These are phyloP conservation scores for Seriola dumerili DNA, from an alignment of 2,113 vertebrate genomes.

Conservation along the genomic window DNA sequence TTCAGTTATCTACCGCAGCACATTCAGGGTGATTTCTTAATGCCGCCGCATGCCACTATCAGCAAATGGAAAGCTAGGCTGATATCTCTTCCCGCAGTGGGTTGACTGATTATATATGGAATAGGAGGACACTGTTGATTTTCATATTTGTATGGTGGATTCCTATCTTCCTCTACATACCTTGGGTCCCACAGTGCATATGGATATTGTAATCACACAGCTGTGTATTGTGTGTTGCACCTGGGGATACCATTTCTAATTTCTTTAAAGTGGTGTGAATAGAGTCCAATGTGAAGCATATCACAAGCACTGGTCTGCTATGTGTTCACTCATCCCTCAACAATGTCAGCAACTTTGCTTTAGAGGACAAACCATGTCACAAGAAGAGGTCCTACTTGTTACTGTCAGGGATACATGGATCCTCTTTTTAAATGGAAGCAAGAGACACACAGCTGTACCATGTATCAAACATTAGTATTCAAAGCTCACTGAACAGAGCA, in stretches of 20 bases:
- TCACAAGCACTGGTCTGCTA: slow-evolving; percentile 51
- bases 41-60: slow-evolving; percentile 74
- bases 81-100: slow-evolving; percentile 76
- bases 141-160: slow-evolving; percentile 80
- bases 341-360: slow-evolving; percentile 76
- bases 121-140: slow-evolving; percentile 68
- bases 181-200: slow-evolving; percentile 68
- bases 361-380: slow-evolving; percentile 75
- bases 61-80: slow-evolving; percentile 80
- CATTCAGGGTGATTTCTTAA: slow-evolving; percentile 82
- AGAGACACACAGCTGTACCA: neutral
- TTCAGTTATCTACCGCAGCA: slow-evolving; percentile 81
- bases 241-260: slow-evolving; percentile 82
- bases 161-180: slow-evolving; percentile 71
- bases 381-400: slow-evolving; percentile 29
- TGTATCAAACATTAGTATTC: neutral
- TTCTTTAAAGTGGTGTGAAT: slow-evolving; percentile 76
- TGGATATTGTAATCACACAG: slow-evolving; percentile 78
- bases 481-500: neutral
- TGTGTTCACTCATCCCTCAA: slow-evolving; percentile 57
- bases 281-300: slow-evolving; percentile 60
- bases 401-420: slow-evolving; percentile 35
- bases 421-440: neutral
- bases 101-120: slow-evolving; percentile 76
- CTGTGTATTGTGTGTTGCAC: slow-evolving; percentile 71